Base-by-base conservation (phyloP, 2,888 invertebrate species). In the Drosophila niveifrons region DNA sequence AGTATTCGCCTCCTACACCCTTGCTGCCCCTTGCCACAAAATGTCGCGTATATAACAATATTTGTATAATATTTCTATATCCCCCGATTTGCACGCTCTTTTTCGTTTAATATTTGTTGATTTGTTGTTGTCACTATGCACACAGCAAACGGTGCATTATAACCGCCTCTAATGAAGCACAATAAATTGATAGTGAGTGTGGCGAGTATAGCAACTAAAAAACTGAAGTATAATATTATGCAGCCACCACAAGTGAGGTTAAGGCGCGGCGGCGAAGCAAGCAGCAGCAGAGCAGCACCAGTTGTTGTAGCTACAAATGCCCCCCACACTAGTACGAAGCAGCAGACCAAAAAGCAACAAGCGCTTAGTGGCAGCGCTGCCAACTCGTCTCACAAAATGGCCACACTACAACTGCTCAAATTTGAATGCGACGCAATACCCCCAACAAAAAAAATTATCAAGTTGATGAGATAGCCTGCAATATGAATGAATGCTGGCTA, bases 231-330 rank as follows among this genome's bases (percentile, higher is more conserved):
- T 70, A 82, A 77, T 83, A 87, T 83, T 87, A 83, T 83, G 83
- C 83, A 83, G 81, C 77, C 73, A 67, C 69, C 71, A 82, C 75
- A 87, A 83, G 83, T 83, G 88, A 83, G 83, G 83, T 83, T 83
- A 83, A 78, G 79, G 68, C 75, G 76, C 66, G 68, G 56, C 75
- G 62, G 31, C 31, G 31, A 31, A 31, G 31, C 31, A 64, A 66
- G 66, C 58, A 63, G 58, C 36, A 53, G 55, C 34, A 51, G 51
- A 61, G 56, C 17, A 56, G 43, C 46, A 65, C 34, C 51, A 59
- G 72, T 36, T 36, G 36, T 36, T 36, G 36, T 36, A 36, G 36
- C 36, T 36, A 36, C 36, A 31, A 64, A 66, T 66, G 65, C 73
- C 71, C 78, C 66, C 64, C 71, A 64, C 82, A 78, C 68, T 72